Evolutionary conservation across 2,797 vertebrate genomes (phyloP), one percentile per base, ranked within the genome.

Genomic region (Hirundo rustica): DNA sequence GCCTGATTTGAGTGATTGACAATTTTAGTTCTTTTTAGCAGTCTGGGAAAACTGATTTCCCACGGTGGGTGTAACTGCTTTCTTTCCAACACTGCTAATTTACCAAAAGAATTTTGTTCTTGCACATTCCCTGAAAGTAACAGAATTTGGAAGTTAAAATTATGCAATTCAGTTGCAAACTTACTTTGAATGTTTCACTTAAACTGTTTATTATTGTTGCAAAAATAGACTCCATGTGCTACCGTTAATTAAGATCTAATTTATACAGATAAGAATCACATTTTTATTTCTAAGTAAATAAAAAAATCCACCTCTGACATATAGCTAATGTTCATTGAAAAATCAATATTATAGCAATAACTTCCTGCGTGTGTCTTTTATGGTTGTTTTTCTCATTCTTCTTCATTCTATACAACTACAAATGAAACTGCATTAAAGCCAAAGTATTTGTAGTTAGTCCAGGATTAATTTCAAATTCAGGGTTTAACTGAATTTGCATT

Each of bases 31-130:
- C 67, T 60, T 94, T 92, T 93, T 74, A 93, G 76, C 74, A 88
- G 85, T 89, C 92, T 96, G 92, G 74, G 92, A 94, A 88, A 97
- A 91, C 68, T 79, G 65, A 92, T 91, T 96, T 96, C 80, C 90
- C 53, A 48, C 64, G 22, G 89, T 95, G 92, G 93, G 93, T 91
- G 92, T 89, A 93, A 85, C 68, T 79, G 45, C 80, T 97, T 93
- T 89, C 80, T 94, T 95, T 92, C 68, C 75, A 88, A 86, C 60
- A 80, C 61, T 86, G 55, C 25, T 95, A 82, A 95, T 94, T 96
- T 93, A 95, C 61, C 57, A 70, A 91, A 93, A 66, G 45, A 94
- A 94, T 93, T 94, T 54, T 93, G 53, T 76, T 95, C 80, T 67
- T 88, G 29, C 60, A 77, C 77, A 65, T 90, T 91, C 90, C 75